Conservation (phyloP, 2,797 vertebrate genomes). For the Podarcis lilfordi region DNA sequence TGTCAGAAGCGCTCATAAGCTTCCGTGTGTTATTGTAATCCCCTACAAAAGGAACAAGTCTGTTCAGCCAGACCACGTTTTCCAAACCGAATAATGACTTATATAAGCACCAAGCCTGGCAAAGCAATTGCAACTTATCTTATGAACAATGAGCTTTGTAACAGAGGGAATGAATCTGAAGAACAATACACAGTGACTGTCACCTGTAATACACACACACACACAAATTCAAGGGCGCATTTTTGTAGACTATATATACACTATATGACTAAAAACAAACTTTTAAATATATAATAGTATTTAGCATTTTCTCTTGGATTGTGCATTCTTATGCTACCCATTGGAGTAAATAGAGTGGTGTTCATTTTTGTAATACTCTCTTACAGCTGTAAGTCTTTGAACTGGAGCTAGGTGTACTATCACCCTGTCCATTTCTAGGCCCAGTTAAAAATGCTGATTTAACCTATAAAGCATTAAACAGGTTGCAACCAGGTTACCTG, state of each 20-base stretch:
- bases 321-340: neutral
- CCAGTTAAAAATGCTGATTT: neutral
- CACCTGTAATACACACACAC: conserved; percentile 1
- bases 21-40: conserved; percentile 87
- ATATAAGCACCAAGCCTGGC: conserved; percentile 71
- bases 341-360: neutral
- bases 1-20: conserved; percentile 84
- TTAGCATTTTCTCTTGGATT: neutral
- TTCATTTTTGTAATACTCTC: neutral
- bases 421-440: neutral
- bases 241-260: conserved; percentile 2
- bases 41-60: conserved; percentile 84
- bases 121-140: conserved; percentile 70
- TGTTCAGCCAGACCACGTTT: conserved; percentile 82
- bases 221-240: conserved; percentile 4
- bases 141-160: conserved; percentile 58
- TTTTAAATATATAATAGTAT: conserved; percentile 12
- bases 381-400: neutral
- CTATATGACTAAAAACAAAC: neutral
- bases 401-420: neutral
- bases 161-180: conserved; percentile 60
- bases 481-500: too few relatives aligned
- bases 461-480: too few relatives aligned
- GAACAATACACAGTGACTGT: conserved; percentile 20
- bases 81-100: conserved; percentile 77